These are phyloP conservation scores for Drosophila arawakana DNA, from an alignment of 1,140 invertebrate genomes.

Conservation along the genomic window DNA sequence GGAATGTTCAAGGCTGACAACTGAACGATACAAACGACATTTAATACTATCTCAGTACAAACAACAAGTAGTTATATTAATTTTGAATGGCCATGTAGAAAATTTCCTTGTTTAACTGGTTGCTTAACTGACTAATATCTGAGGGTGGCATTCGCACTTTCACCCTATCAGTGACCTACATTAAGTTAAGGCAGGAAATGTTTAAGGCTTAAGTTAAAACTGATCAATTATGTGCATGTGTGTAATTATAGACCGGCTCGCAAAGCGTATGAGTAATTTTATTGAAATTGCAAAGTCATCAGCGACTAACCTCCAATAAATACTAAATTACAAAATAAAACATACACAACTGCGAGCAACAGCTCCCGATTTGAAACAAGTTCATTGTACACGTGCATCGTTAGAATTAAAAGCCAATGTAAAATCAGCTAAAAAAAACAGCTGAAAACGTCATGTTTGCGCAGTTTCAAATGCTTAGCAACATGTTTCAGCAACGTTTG, in stretches of 20 bases:
- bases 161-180: conserved; percentile 75
- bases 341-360: conserved; percentile 15
- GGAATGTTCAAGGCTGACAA: conserved; percentile 18
- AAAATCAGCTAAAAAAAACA: conserved; percentile 21
- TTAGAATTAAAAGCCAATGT: conserved; percentile 47
- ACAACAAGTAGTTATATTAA: conserved; percentile 44
- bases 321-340: conserved; percentile 24
- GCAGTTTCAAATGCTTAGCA: conserved; percentile 23
- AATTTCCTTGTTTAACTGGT: conserved; percentile 51
- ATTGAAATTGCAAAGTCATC: conserved; percentile 77
- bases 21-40: conserved; percentile 5
- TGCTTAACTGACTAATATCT: not conserved
- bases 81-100: conserved; percentile 52
- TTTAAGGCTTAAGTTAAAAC: conserved; percentile 36
- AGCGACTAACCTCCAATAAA: conserved; percentile 70
- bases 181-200: conserved; percentile 63
- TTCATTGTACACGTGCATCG: conserved; percentile 78
- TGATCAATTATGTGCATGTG: conserved; percentile 29
- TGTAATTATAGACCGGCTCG: conserved; percentile 53
- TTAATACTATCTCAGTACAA: conserved; percentile 1
- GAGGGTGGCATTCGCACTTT: conserved; percentile 56
- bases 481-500: conserved; percentile 33
- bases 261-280: conserved; percentile 75
- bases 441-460: conserved; percentile 18
- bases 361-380: conserved; percentile 68